phyloP scores from a whole-genome alignment of 2,113 vertebrate genomes.

The Bothrops jararaca region DNA sequence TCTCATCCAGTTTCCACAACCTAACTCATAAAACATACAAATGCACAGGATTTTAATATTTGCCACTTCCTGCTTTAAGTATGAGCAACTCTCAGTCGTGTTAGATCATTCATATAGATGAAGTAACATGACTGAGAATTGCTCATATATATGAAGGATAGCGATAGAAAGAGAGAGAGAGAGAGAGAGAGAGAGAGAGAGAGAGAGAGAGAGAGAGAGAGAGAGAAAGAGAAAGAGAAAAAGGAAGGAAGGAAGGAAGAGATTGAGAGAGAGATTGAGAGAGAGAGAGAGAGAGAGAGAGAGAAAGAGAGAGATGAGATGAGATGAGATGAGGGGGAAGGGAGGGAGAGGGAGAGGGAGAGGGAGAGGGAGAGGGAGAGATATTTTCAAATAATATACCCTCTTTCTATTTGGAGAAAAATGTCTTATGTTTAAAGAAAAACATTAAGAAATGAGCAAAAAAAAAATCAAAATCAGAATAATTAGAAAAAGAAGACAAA shows the following conservation, averaged over 20 bases:
- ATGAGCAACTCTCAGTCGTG: background rate
- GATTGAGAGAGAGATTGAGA: too few relatives aligned
- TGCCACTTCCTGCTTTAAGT: background rate
- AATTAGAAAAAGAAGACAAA: background rate
- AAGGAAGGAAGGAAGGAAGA: too few relatives aligned
- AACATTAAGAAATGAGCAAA: background rate
- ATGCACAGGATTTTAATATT: background rate
- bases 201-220: background rate
- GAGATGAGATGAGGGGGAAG: too few relatives aligned
- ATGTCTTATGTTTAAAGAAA: background rate
- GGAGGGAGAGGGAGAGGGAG: too few relatives aligned
- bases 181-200: too few relatives aligned
- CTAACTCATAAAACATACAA: background rate
- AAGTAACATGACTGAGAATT: background rate
- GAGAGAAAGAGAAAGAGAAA: too few relatives aligned
- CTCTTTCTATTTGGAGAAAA: background rate
- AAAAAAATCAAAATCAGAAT: background rate
- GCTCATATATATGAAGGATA: background rate
- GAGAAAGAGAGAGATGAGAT: too few relatives aligned
- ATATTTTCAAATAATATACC: background rate
- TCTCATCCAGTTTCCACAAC: background rate
- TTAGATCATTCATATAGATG: background rate
- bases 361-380: background rate
- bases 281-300: too few relatives aligned
- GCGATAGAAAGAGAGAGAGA: background rate